Evolutionary conservation across 2,888 invertebrate genomes (phyloP), one percentile per base, ranked within the genome.

Genomic region (Limulus polyphemus): DNA sequence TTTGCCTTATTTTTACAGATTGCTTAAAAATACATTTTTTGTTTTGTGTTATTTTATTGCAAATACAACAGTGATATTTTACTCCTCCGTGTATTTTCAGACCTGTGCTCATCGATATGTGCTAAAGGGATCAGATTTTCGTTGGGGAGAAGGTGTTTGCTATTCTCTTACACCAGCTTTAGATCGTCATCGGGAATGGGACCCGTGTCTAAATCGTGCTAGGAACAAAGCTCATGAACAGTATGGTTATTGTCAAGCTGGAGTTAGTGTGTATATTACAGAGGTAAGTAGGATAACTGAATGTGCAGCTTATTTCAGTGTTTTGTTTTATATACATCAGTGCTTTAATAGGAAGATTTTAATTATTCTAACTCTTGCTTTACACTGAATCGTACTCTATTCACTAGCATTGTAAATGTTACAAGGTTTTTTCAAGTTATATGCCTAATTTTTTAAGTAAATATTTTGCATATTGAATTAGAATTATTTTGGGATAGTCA

Each of bases 161-260:
- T 91, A 93, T 74, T 85, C 90, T 57, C 79, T 95, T 65, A 83
- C 82, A 56, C 87, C 90, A 72, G 81, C 84, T 65, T 79, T 97
- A 55, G 83, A 84, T 65, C 83, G 83, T 71, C 83, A 85, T 47
- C 84, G 87, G 69, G 81, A 83, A 55, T 84, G 86, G 79, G 87
- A 88, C 73, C 92, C 93, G 0, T 97, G 97, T 75, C 63, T 69
- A 13, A 70, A 70, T 55, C 80, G 84, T 75, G 81, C 85, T 14
- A 83, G 83, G 61, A 78, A 81, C 69, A 88, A 89, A 73, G 87
- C 87, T 63, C 92, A 93, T 73, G 88, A 90, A 77, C 88, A 93
- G 74, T 94, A 86, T 73, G 93, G 92, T 0, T 89, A 87, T 74
- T 97, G 95, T 75, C 95, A 95, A 80, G 90, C 88, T 17, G 95